Percentiles rank a stretch among this genome's conserved stretches.
Conservation (phyloP, 2,113 vertebrate species). For the Colaptes auratus region DNA sequence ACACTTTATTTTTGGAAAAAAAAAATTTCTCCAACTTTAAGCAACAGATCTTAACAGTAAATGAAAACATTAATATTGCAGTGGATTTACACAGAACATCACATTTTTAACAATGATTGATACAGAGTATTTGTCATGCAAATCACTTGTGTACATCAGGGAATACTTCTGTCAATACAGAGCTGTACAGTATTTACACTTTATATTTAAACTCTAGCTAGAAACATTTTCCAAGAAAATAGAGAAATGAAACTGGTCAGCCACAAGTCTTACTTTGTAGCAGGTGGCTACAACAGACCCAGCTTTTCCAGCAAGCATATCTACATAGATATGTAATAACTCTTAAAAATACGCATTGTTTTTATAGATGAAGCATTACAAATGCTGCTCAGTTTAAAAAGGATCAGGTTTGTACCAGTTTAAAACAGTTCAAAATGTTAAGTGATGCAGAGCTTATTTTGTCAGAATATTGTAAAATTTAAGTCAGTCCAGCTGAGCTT, state of each 20-base stretch:
- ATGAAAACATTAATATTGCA: conserved; percentile 66
- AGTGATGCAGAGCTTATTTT: conserved; percentile 4
- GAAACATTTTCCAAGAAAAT: conserved; percentile 80
- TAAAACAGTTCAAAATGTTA: conserved; percentile 27
- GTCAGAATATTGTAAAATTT: not conserved
- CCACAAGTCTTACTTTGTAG: conserved; percentile 62
- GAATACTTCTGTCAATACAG: conserved; percentile 66
- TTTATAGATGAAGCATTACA: conserved; percentile 55
- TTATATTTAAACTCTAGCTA: conserved; percentile 76
- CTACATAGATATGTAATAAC: conserved; percentile 55
- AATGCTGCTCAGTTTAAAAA: conserved; percentile 63
- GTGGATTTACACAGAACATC: conserved; percentile 48
- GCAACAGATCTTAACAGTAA: conserved; percentile 24
- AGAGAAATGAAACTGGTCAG: conserved; percentile 71
- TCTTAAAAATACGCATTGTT: conserved; percentile 62
- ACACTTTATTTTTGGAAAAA: conserved; percentile 57
- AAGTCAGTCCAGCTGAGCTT: conserved; percentile 62
- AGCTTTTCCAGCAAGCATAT: conserved; percentile 65
- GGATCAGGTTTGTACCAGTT: conserved; percentile 54
- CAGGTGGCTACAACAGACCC: conserved; percentile 66
- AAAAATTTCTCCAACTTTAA: conserved; percentile 15
- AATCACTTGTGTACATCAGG: conserved; percentile 65
- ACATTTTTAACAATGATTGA: conserved; percentile 56
- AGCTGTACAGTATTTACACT: conserved; percentile 82
- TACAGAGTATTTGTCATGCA: conserved; percentile 74